Evolutionary conservation across 1,140 invertebrate genomes (phyloP).

Genomic region (Pemphigus obesinymphae): DNA sequence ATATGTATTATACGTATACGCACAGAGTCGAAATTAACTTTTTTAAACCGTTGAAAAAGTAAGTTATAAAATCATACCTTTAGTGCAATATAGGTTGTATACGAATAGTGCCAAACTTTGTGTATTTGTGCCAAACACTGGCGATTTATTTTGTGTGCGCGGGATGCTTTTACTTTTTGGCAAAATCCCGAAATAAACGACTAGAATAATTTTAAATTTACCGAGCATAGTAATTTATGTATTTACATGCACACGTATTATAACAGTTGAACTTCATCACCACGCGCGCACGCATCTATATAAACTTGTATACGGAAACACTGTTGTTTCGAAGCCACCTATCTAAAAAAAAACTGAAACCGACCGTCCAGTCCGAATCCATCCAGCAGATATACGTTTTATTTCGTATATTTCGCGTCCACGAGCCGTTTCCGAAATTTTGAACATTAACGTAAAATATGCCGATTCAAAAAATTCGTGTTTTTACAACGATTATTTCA

Average conservation of each 20-base stretch:
- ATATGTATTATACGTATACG: background rate
- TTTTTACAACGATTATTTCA: too few relatives aligned
- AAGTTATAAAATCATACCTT: slow-evolving; percentile 23
- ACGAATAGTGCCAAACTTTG: slow-evolving; percentile 10
- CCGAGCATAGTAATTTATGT: background rate
- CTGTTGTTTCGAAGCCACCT: background rate
- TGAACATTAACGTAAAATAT: too few relatives aligned
- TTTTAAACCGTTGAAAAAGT: background rate
- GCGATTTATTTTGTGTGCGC: slow-evolving; percentile 3
- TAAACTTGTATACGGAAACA: background rate
- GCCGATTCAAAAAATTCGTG: too few relatives aligned
- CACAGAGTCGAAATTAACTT: slow-evolving; percentile 1
- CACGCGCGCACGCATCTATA: background rate
- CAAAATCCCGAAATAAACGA: slow-evolving; percentile 27
- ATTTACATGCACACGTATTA: background rate
- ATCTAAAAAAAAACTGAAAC: background rate
- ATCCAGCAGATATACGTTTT: background rate
- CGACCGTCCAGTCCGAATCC: too few relatives aligned
- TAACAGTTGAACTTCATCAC: slow-evolving; percentile 3
- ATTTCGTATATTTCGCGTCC: too few relatives aligned
- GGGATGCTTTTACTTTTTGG: slow-evolving; percentile 26
- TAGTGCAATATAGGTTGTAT: background rate
- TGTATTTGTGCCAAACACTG: slow-evolving; percentile 26
- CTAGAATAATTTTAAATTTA: slow-evolving; percentile 38
- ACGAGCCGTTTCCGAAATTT: too few relatives aligned